Conservation (phyloP, 2,797 vertebrate genomes). For the Danio aesculapii region DNA sequence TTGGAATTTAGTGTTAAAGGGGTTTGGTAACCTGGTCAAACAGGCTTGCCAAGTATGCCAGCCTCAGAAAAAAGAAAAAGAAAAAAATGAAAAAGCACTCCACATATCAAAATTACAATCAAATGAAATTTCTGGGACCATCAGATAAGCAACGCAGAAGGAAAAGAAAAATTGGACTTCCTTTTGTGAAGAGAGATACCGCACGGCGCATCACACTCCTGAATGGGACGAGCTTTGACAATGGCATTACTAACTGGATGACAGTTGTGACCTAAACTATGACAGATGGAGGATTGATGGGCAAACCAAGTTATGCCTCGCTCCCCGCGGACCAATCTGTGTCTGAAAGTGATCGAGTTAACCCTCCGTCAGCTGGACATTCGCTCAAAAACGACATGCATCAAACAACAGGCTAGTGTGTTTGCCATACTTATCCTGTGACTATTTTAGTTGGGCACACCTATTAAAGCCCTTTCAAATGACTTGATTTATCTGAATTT, state of each 20-base stretch:
- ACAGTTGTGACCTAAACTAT: conserved; percentile 58
- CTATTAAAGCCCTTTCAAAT: not conserved
- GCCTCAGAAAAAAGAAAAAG: not conserved
- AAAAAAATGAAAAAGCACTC: conserved; percentile 44
- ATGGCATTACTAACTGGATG: conserved; percentile 51
- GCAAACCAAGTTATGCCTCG: conserved; percentile 47
- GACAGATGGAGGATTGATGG: conserved; percentile 60
- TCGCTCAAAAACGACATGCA: not conserved
- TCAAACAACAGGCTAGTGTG: not conserved
- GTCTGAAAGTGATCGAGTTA: conserved; percentile 40
- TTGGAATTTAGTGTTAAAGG: conserved; percentile 50
- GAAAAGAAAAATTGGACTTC: conserved; percentile 47
- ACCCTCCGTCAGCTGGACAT: conserved; percentile 26
- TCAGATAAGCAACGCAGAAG: conserved; percentile 49
- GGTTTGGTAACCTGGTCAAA: conserved; percentile 53
- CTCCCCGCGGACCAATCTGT: conserved; percentile 37
- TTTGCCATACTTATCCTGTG: conserved; percentile 11
- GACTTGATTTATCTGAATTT: not conserved
- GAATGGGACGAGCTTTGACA: conserved; percentile 37
- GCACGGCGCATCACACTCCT: conserved; percentile 37
- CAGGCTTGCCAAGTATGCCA: conserved; percentile 43
- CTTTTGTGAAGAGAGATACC: conserved; percentile 52
- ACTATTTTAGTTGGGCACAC: not conserved
- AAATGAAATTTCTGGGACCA: conserved; percentile 54
- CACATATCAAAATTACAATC: conserved; percentile 56